These are phyloP conservation scores for Ambastaia sidthimunki DNA, from an alignment of 2,797 vertebrate genomes.

Conservation along the genomic window DNA sequence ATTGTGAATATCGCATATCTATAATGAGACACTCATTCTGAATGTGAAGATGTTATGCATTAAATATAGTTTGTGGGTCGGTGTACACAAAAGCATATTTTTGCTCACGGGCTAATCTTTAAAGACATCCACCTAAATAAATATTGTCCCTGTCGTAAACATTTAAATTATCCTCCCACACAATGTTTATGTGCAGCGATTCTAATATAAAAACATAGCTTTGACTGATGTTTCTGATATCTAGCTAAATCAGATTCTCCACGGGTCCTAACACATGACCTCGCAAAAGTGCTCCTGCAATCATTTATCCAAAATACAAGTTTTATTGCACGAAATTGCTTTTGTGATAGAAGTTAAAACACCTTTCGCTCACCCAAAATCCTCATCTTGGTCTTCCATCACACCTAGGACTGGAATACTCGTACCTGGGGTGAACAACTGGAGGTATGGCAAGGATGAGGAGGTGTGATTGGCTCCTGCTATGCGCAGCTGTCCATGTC, in stretches of 20 bases:
- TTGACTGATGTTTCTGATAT: slow-evolving; percentile 4
- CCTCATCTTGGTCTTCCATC: slow-evolving; percentile 59
- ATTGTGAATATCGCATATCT: slow-evolving; percentile 21
- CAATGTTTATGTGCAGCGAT: neutral
- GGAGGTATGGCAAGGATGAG: slow-evolving; percentile 73
- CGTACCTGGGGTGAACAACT: slow-evolving; percentile 74
- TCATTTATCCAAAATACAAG: slow-evolving; percentile 39
- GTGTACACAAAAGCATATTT: neutral
- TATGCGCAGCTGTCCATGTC: slow-evolving; percentile 83
- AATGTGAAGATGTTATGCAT: neutral
- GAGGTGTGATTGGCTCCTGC: slow-evolving; percentile 79
- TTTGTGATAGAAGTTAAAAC: slow-evolving; percentile 49
- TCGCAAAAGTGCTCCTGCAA: slow-evolving; percentile 36
- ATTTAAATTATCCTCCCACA: neutral
- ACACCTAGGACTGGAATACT: slow-evolving; percentile 56
- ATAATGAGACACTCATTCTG: slow-evolving; percentile 1
- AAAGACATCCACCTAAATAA: neutral
- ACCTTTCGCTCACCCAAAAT: slow-evolving; percentile 43
- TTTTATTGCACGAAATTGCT: slow-evolving; percentile 32
- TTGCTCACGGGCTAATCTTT: neutral
- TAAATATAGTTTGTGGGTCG: neutral
- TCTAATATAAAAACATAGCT: slow-evolving; percentile 11
- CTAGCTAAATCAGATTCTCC: slow-evolving; percentile 7
- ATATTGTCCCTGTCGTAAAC: neutral
- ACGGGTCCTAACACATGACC: slow-evolving; percentile 4